Evolutionary conservation across 2,888 invertebrate species (phyloP).

Genomic region (Euproctis similis): DNA sequence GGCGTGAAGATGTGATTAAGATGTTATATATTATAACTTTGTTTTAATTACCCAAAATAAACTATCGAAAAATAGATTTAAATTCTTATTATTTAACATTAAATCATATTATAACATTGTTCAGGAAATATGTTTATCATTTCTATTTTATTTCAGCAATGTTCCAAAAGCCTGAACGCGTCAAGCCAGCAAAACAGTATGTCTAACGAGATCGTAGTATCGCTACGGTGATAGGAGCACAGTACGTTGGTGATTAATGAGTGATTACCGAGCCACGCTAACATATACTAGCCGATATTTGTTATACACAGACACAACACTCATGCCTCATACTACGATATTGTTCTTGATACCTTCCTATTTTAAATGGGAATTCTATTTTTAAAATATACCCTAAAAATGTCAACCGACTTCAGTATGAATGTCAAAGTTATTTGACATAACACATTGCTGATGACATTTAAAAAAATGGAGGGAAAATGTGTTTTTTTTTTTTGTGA

Average conservation of each 20-base stretch:
- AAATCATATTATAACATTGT: too few species aligned
- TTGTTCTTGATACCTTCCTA: constrained; percentile 3
- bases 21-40: too few species aligned
- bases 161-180: constrained; percentile 68
- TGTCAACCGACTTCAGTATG: too few species aligned
- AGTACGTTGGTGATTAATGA: constrained; percentile 55
- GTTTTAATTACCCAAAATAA: too few species aligned
- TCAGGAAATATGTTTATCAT: constrained; percentile 22
- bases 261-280: constrained; percentile 49
- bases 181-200: constrained; percentile 71
- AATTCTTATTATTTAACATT: neutral
- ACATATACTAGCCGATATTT: constrained; percentile 61
- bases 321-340: constrained; percentile 18
- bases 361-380: too few species aligned
- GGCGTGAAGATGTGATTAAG: too few species aligned
- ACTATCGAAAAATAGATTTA: neutral
- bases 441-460: too few species aligned
- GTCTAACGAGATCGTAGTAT: constrained; percentile 70
- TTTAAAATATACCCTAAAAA: too few species aligned
- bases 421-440: too few species aligned
- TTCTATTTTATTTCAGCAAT: constrained; percentile 59
- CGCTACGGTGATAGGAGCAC: constrained; percentile 73
- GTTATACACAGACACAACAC: constrained; percentile 34
- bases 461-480: too few species aligned
- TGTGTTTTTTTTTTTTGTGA: too few species aligned